Conservation (phyloP, 2,797 vertebrate genomes). For the Hydrophis major region DNA sequence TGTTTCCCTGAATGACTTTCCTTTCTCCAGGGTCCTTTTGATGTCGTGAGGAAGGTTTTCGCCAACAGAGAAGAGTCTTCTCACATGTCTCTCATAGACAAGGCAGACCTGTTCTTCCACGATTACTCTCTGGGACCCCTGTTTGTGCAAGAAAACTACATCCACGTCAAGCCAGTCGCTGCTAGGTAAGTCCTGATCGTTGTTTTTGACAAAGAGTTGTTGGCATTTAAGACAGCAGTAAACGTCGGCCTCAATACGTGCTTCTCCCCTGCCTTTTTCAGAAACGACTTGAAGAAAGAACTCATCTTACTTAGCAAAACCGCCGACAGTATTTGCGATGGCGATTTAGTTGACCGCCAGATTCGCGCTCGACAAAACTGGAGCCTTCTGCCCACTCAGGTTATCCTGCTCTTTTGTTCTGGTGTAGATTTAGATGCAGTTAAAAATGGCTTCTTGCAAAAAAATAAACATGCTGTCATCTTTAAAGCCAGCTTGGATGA, state of each 20-base stretch:
- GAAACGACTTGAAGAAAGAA: conserved; percentile 87
- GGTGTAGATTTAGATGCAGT: background rate
- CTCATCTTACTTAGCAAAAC: conserved; percentile 92
- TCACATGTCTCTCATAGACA: conserved; percentile 93
- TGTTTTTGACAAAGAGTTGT: background rate
- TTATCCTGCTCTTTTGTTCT: conserved; percentile 44
- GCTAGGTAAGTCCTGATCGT: conserved; percentile 78
- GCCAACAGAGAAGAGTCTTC: conserved; percentile 78
- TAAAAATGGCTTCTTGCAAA: background rate
- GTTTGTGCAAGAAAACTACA: conserved; percentile 96
- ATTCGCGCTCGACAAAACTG: conserved; percentile 91
- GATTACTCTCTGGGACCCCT: conserved; percentile 95
- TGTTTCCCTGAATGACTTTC: background rate
- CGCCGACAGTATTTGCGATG: conserved; percentile 93
- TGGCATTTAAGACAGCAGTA: background rate
- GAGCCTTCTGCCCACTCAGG: conserved; percentile 96
- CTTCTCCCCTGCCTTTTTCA: conserved; percentile 51
- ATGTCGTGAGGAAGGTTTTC: conserved; percentile 94
- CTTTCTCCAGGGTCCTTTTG: conserved; percentile 85
- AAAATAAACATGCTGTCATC: background rate
- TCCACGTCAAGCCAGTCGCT: conserved; percentile 86
- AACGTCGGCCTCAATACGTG: background rate
- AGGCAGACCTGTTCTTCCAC: conserved; percentile 95
- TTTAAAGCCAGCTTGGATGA: background rate
- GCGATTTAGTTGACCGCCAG: conserved; percentile 89